A percentile compares a stretch with the other conserved stretches of the same genome.
phyloP scores from a whole-genome alignment of 2,888 invertebrate genomes.

The Antitype chi region DNA sequence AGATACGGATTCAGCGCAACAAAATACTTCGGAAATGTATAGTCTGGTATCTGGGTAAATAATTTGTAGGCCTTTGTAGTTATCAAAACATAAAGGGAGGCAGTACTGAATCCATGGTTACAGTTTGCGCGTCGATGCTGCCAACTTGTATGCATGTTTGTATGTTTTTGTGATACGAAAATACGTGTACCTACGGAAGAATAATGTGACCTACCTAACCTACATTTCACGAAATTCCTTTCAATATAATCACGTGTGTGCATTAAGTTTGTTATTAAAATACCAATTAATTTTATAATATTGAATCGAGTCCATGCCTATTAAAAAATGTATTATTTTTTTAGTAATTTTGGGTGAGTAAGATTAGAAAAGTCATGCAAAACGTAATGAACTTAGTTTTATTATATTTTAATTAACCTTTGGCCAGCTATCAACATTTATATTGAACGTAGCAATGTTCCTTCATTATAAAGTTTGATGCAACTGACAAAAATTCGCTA shows the following conservation, averaged over 20 bases:
- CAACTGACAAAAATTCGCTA: conserved; percentile 28
- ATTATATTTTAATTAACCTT: conserved; percentile 48
- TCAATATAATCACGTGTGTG: not conserved
- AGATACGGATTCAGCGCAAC: no score
- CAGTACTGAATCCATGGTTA: no score
- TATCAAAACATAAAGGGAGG: not conserved
- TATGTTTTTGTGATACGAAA: not conserved
- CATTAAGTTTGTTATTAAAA: not conserved
- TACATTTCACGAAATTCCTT: no score
- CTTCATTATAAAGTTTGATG: conserved; percentile 46
- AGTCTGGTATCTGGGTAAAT: no score
- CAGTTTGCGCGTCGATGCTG: no score
- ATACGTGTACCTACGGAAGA: not conserved
- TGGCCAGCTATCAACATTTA: conserved; percentile 53
- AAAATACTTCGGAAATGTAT: no score
- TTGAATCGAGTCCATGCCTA: not conserved
- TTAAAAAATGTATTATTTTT: conserved; percentile 11
- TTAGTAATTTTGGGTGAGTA: conserved; percentile 32
- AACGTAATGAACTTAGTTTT: conserved; percentile 54
- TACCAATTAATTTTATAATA: not conserved
- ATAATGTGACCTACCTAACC: not conserved
- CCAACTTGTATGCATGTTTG: not conserved
- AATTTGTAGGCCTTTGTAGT: no score
- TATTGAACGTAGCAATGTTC: conserved; percentile 29
- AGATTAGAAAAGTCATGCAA: conserved; percentile 56